phyloP scores from a whole-genome alignment of 2,113 vertebrate genomes.

The Carlito syrichta region DNA sequence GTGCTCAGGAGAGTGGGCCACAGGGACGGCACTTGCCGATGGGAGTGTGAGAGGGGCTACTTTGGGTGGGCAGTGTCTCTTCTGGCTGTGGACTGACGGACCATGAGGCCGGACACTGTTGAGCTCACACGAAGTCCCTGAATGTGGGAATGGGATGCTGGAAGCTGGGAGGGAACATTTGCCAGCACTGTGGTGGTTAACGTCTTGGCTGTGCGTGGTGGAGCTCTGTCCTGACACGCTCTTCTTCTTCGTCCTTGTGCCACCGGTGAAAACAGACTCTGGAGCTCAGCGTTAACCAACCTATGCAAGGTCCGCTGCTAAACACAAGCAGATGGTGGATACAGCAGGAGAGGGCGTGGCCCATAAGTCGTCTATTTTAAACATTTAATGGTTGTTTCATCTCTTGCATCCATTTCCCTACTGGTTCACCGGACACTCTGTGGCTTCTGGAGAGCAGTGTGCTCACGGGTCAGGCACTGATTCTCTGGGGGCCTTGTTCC shows the following conservation, averaged over 20 bases:
- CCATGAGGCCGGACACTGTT: rapidly evolving
- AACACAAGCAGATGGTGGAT: background rate
- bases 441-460: background rate
- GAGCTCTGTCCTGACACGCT: background rate
- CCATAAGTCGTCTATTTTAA: background rate
- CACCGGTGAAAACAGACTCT: background rate
- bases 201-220: background rate
- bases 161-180: background rate
- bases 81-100: background rate
- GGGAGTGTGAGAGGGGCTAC: rapidly evolving
- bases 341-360: background rate
- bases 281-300: background rate
- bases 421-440: background rate
- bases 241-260: background rate
- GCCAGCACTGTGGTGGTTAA: background rate
- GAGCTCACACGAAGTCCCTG: too few relatives aligned
- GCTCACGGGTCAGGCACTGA: background rate
- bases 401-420: background rate
- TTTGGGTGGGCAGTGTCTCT: rapidly evolving
- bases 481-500: background rate
- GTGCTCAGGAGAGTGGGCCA: background rate
- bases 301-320: background rate
- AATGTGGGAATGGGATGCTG: background rate
- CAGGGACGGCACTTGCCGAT: rapidly evolving
- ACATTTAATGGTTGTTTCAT: background rate